Evolutionary conservation across 2,797 vertebrate genomes (phyloP), one percentile per base, ranked within the genome.

Genomic region (Dermochelys coriacea): DNA sequence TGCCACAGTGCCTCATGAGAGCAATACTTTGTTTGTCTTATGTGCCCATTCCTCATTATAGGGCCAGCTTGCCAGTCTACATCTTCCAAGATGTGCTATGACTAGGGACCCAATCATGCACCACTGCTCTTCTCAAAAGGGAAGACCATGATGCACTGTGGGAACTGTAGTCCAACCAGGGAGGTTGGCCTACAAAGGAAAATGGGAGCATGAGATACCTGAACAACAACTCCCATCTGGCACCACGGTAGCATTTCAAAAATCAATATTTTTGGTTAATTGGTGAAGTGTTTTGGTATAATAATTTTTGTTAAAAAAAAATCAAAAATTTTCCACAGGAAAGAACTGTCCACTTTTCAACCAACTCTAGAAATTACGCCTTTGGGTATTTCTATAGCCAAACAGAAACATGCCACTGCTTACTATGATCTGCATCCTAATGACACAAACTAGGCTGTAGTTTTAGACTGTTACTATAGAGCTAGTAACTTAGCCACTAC

Each of bases 131-230:
- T 75, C 71, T 45, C 12, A 14, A 45, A 47, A 57, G 55, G 4
- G 16, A 4, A 68, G 8, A 37, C 16, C 18, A 61, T 16, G 31
- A 21, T 74, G 37, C 68, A 74, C 37, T 41, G 18, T 37, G 37
- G 16, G 15, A 84, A 31, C 59, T 34, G 21, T 5, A 88, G 0
- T 5, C 12, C 50, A 86, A 79, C 23, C 85, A 75, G 5, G n/a
- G 57, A 80, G 64, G 0, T 1, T 45, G 1, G 87, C 1, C 61
- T 3, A 57, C 4, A 19, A 1, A 9, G 5, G 61, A 90, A 21
- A 77, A 80, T 5, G 5, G 41, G 21, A 74, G 10, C 23, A 27
- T 45, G 71, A 74, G 41, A 45, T 41, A 75, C 41, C 25, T 47
- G 71, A 45, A 45, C 37, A 45, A 19, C 34, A 10, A 68, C 15